These are phyloP conservation scores for Apteryx mantelli DNA, from an alignment of 2,113 vertebrate species.

Conservation along the genomic window DNA sequence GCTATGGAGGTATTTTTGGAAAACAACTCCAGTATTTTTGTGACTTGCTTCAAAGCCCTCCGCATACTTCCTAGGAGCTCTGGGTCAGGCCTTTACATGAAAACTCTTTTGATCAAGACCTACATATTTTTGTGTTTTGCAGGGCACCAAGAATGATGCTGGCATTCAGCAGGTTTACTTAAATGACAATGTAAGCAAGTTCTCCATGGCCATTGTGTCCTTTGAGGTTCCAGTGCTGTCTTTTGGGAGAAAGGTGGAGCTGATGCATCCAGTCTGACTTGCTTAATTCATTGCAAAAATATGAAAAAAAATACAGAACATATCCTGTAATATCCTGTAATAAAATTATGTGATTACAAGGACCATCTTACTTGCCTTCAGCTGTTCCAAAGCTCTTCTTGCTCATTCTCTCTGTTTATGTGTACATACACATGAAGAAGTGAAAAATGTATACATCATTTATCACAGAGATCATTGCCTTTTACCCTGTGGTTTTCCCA, in stretches of 20 bases:
- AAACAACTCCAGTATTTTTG: not conserved
- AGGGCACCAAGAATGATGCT: not conserved
- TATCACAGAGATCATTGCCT: not conserved
- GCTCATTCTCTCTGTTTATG: not conserved
- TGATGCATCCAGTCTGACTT: not conserved
- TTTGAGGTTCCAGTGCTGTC: not conserved
- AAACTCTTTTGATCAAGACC: not conserved
- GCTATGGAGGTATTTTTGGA: not conserved
- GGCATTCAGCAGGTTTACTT: not conserved
- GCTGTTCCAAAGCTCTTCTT: not conserved
- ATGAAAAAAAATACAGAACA: not conserved
- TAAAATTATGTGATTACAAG: not conserved
- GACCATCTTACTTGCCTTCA: not conserved
- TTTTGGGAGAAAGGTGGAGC: not conserved
- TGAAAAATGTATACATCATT: not conserved
- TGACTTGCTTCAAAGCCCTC: not conserved
- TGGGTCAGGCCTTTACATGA: not conserved
- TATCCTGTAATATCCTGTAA: not conserved
- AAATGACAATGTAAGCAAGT: not conserved
- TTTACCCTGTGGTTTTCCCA: not conserved
- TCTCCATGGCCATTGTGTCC: not conserved
- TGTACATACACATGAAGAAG: not conserved
- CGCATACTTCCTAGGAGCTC: not conserved
- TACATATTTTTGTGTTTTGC: not conserved
- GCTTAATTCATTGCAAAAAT: not conserved